Base-by-base conservation (phyloP, 2,797 vertebrate species). In the Lepus townsendii region DNA sequence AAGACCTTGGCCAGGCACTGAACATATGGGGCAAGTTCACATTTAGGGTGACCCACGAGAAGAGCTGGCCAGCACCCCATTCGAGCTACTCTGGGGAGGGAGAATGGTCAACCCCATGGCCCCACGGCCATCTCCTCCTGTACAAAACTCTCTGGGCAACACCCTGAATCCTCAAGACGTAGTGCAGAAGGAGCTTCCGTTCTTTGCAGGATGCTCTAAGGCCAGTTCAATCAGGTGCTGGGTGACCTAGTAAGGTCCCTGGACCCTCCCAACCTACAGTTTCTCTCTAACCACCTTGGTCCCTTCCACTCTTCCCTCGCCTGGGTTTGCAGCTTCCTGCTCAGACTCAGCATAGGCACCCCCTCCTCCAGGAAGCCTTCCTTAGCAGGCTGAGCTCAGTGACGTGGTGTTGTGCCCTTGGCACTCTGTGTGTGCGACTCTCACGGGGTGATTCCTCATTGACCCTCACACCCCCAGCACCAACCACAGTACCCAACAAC, bases 361-460 rank as follows among this genome's bases (percentile, higher is more conserved):
- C 57, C 24, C n/a, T 73, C 68, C 30, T 42, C 68, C n/a, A 30
- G 78, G 82, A 93, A 96, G 54, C 66, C 26, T 66, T 38, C 47
- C 76, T 52, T n/a, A 80, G 50, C 60, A 69, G n/a, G 52, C 47
- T 62, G 69, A 50, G 69, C 20, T 78, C 7, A 6, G 68, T 35
- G 22, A 24, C 24, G 82, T 50, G 42, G 26, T 14, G 57, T 6
- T 57, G 8, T 24, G 65, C 30, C 14, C 38, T 72, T 54, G 62
- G 50, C 79, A 86, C 47, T 19, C 10, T 38, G 10, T 47, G 42
- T 42, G 42, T 47, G 42, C 42, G 42, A 47, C 42, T 47, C 42
- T 47, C 42, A 47, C 8, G 5, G 14, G 35, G 3, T 17, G 83
- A 19, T 88, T 71, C 88, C 83, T 93, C 69, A 26, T 24, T 75